Evolutionary conservation across 1,140 invertebrate genomes (phyloP).

Genomic region (Ceratina australensis): DNA sequence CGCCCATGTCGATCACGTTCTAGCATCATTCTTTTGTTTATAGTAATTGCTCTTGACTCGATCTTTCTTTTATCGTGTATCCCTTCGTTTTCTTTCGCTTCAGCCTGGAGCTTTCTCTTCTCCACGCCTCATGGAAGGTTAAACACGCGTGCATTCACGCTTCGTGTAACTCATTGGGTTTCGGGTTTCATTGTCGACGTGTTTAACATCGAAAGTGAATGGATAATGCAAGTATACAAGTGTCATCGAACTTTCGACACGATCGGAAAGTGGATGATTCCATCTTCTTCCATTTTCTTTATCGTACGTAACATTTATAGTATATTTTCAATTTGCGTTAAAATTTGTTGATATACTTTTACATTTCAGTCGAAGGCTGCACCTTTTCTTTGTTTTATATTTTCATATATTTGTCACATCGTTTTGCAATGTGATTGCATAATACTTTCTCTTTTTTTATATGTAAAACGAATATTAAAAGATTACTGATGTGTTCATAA

Average conservation of each 20-base stretch:
- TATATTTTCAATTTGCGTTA: too few relatives aligned
- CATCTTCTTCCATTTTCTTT: too few relatives aligned
- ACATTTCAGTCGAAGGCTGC: too few relatives aligned
- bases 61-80: not conserved
- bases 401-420: too few relatives aligned
- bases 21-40: not conserved
- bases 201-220: not conserved
- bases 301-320: too few relatives aligned
- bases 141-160: not conserved
- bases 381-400: too few relatives aligned
- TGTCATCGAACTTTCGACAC: too few relatives aligned
- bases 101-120: not conserved
- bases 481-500: not conserved
- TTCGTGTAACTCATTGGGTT: not conserved
- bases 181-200: not conserved
- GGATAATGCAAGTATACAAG: not conserved
- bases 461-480: not conserved
- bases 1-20: not conserved
- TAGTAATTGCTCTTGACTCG: conserved; percentile 28
- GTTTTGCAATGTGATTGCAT: too few relatives aligned
- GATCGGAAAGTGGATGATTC: too few relatives aligned
- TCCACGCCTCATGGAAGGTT: not conserved
- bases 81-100: too few relatives aligned
- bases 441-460: not conserved
- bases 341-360: too few relatives aligned